A percentile compares a stretch with the other conserved stretches of the same genome.
phyloP scores from a whole-genome alignment of 2,113 vertebrate species.

The Dasypus novemcinctus region DNA sequence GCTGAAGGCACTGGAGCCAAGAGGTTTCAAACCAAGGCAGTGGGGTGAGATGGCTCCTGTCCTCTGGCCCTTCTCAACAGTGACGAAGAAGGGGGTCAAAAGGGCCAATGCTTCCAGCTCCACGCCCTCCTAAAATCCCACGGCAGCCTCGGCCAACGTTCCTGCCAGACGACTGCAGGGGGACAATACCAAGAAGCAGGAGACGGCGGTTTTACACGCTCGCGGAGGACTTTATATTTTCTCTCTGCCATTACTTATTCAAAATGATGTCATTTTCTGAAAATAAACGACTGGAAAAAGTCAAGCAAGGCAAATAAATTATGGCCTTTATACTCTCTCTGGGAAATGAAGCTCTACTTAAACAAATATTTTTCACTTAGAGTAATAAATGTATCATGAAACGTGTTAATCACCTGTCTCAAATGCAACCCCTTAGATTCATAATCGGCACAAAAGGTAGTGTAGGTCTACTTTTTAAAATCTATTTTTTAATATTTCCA shows the following conservation, averaged over 20 bases:
- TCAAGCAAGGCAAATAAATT: not conserved
- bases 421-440: not conserved
- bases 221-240: not conserved
- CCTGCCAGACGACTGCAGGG: not conserved
- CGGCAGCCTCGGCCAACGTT: not conserved
- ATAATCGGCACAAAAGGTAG: not conserved
- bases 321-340: not conserved
- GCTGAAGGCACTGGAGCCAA: not conserved
- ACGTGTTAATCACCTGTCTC: not conserved
- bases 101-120: not conserved
- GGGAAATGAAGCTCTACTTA: not conserved
- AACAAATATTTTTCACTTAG: not conserved
- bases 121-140: not conserved
- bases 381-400: not conserved
- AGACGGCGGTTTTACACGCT: not conserved
- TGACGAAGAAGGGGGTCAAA: not conserved
- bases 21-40: fast-evolving
- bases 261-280: slow-evolving; percentile 1
- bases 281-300: not conserved
- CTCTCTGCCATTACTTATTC: slow-evolving; percentile 6
- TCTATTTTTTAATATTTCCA: not conserved
- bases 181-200: fast-evolving
- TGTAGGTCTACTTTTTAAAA: not conserved
- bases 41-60: too few relatives aligned
- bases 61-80: not conserved